phyloP scores from a whole-genome alignment of 2,888 invertebrate species.

The Phengaris alcon region DNA sequence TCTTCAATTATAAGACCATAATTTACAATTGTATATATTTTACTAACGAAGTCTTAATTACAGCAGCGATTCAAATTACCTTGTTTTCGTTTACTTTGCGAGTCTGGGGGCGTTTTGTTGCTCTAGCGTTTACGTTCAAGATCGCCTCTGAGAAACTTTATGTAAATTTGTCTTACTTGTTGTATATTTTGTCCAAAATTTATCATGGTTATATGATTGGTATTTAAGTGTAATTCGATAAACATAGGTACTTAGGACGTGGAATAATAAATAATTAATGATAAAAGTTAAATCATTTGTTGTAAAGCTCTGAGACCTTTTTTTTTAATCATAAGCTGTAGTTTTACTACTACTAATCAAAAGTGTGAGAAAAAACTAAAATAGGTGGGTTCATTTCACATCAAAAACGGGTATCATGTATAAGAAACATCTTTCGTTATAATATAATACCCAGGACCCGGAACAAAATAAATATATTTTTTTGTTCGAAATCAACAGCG shows the following conservation, averaged over 20 bases:
- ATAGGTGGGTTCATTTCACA: not conserved
- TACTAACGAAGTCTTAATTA: conserved; percentile 28
- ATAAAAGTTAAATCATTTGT: not conserved
- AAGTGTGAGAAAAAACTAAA: no score
- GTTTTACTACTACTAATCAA: no score
- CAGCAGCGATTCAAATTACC: conserved; percentile 35
- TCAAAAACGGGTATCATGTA: not conserved
- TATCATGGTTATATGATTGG: not conserved
- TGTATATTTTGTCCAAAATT: conserved; percentile 26
- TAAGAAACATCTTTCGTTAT: not conserved
- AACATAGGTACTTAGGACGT: not conserved
- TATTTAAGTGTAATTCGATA: not conserved
- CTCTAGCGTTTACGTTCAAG: conserved; percentile 53
- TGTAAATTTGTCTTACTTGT: conserved; percentile 56
- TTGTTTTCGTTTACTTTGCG: conserved; percentile 37
- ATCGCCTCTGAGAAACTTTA: conserved; percentile 53
- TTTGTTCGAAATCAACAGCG: not conserved
- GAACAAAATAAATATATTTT: not conserved
- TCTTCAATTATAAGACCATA: not conserved
- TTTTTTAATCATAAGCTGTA: no score
- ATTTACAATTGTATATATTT: not conserved
- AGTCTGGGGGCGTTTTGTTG: conserved; percentile 42
- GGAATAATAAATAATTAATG: no score
- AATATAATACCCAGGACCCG: not conserved
- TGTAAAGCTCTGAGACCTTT: no score